phyloP scores from a whole-genome alignment of 2,113 vertebrate genomes.

The Ranitomeya imitator region DNA sequence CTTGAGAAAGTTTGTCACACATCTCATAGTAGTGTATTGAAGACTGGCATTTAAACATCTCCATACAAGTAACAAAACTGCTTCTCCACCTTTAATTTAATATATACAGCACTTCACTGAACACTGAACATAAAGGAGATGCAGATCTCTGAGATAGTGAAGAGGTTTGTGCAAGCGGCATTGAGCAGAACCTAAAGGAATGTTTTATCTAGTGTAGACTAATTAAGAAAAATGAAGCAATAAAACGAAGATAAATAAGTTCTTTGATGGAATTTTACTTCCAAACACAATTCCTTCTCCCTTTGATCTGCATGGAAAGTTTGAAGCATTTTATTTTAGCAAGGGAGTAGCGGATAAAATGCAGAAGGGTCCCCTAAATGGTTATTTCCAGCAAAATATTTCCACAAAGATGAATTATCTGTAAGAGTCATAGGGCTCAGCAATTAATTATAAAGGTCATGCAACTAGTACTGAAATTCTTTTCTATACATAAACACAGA shows the following conservation, averaged over 20 bases:
- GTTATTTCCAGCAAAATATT: neutral
- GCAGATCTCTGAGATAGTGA: constrained; percentile 28
- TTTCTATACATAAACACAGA: neutral
- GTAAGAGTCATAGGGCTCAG: too few relatives aligned
- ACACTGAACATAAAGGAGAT: constrained; percentile 33
- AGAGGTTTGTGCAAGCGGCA: constrained; percentile 13
- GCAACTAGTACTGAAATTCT: neutral
- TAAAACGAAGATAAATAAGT: constrained; percentile 46
- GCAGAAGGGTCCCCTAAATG: neutral
- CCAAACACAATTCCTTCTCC: constrained; percentile 28
- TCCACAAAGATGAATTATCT: neutral
- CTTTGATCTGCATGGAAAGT: constrained; percentile 27
- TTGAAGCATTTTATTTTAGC: neutral
- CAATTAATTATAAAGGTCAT: neutral
- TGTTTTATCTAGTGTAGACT: constrained; percentile 25
- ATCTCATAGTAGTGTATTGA: neutral
- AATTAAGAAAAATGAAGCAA: constrained; percentile 51
- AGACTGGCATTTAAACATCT: neutral
- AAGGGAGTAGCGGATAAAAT: neutral
- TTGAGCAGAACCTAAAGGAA: constrained; percentile 26
- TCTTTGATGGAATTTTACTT: constrained; percentile 48
- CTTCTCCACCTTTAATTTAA: constrained; percentile 47
- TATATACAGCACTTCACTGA: constrained; percentile 20
- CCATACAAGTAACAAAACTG: neutral
- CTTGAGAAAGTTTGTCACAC: neutral